These are phyloP conservation scores for Phania funesta DNA, from an alignment of 2,888 invertebrate genomes.

Conservation along the genomic window DNA sequence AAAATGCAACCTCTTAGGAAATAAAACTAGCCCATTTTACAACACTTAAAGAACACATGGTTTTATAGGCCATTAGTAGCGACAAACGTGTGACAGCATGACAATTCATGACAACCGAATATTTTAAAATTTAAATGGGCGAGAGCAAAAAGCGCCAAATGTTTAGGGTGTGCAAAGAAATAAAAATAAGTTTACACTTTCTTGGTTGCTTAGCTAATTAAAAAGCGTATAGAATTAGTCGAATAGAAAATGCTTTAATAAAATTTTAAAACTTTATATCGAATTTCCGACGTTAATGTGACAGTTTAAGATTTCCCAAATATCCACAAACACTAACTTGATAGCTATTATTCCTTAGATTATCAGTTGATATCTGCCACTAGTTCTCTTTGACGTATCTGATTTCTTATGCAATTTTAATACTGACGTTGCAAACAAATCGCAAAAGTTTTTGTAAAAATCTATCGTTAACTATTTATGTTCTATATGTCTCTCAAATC, in stretches of 20 bases:
- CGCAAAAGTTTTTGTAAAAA: no score
- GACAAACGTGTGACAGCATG: constrained; percentile 60
- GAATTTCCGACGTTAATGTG: no score
- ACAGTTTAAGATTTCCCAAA: no score
- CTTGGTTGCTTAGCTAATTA: not conserved
- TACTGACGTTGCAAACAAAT: no score
- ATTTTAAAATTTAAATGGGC: constrained; percentile 23
- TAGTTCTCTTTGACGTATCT: no score
- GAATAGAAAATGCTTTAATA: not conserved
- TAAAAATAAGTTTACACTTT: constrained; percentile 34
- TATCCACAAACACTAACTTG: no score
- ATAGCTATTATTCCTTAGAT: no score
- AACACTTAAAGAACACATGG: constrained; percentile 63
- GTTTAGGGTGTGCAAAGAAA: constrained; percentile 23
- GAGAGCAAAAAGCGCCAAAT: constrained; percentile 16
- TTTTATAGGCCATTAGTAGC: constrained; percentile 65
- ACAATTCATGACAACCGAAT: constrained; percentile 45
- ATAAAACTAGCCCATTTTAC: constrained; percentile 57
- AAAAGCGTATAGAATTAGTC: not conserved
- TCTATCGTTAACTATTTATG: no score
- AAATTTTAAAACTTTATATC: not conserved
- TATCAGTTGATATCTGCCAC: no score
- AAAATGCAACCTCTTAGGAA: constrained; percentile 33
- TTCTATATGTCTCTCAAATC: no score
- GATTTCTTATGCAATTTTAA: no score